Evolutionary conservation across 1,140 invertebrate genomes (phyloP), one percentile per base, ranked within the genome.

Genomic region (Eciton burchellii): DNA sequence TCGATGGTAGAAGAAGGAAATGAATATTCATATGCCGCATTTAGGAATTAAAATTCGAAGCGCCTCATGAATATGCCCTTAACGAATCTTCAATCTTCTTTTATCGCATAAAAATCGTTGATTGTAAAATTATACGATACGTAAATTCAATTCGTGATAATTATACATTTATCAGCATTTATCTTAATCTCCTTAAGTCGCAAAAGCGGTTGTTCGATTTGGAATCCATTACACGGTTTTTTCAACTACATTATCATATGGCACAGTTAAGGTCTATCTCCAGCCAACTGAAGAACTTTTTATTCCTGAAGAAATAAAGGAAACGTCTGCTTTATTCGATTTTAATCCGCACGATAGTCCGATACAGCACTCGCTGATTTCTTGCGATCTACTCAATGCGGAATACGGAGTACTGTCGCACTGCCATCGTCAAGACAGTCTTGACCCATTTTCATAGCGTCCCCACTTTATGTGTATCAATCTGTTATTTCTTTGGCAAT

Each of bases 371-470:
- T 65, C 9, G 56, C 24, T 24, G 24, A 59, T 47, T 59, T 62
- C 54, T 57, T 54, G 74, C 41, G 41, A 73, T 79, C 47, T 84
- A 52, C 62, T 87, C 68, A 6, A 76, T n/a, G 63, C 11, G 19
- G 60, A 24, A 52, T 60, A 59, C 73, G 49, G 72, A 77, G 47
- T 87, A 16, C 68, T 60, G 63, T 54, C 47, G 65, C 76, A 73
- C 85, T 84, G 66, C 84, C 81, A 87, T 87, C 47, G 83, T 8
- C 45, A 19, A 84, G 72, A 79, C 47, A 87, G 54, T 77, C 85
- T 88, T 87, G 85, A 88, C 86, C 85, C 72, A 87, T 88, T 88
- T 88, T 47, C 60, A 81, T 65, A 68, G 66, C 62, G 70, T 87
- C 86, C 83, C 86, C 82, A 84, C 86, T 87, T 82, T 70, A 19